Conservation (phyloP, 2,797 vertebrate genomes). For the Pseudomugil gertrudae region DNA sequence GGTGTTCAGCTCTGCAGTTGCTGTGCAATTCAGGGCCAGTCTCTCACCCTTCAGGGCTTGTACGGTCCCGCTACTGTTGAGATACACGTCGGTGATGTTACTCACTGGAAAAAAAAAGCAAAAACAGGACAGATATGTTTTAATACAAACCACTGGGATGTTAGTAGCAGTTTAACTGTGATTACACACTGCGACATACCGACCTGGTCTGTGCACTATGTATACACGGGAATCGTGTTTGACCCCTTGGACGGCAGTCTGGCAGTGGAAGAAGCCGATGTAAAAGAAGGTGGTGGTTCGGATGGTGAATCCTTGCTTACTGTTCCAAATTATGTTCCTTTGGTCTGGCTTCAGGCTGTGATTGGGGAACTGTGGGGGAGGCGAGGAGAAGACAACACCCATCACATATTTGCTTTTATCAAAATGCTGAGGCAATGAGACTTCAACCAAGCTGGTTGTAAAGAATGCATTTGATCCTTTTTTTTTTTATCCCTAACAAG, state of each 20-base stretch:
- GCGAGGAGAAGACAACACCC: slow-evolving; percentile 24
- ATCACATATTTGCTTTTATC: slow-evolving; percentile 3
- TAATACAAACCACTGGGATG: neutral
- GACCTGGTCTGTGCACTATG: slow-evolving; percentile 87
- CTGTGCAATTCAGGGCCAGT: slow-evolving; percentile 89
- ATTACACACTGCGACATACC: slow-evolving; percentile 42
- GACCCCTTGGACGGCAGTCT: slow-evolving; percentile 77
- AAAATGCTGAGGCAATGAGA: neutral
- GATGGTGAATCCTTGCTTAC: slow-evolving; percentile 89
- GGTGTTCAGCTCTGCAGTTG: slow-evolving; percentile 88
- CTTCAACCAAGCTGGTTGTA: neutral
- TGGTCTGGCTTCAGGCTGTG: slow-evolving; percentile 81
- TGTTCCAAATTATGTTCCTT: slow-evolving; percentile 90
- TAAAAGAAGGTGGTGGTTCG: slow-evolving; percentile 84
- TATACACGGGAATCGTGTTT: slow-evolving; percentile 80
- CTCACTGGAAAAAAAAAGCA: slow-evolving; percentile 80
- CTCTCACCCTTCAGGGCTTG: slow-evolving; percentile 83
- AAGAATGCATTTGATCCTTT: no score
- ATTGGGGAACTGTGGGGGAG: slow-evolving; percentile 34
- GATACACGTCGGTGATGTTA: slow-evolving; percentile 86
- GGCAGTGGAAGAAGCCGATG: slow-evolving; percentile 89
- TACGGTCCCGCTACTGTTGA: slow-evolving; percentile 84
- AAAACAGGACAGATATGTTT: slow-evolving; percentile 8
- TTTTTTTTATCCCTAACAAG: no score
- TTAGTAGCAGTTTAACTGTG: neutral